These are phyloP conservation scores for Balaenoptera acutorostrata DNA, from an alignment of 2,113 vertebrate species.

Conservation along the genomic window DNA sequence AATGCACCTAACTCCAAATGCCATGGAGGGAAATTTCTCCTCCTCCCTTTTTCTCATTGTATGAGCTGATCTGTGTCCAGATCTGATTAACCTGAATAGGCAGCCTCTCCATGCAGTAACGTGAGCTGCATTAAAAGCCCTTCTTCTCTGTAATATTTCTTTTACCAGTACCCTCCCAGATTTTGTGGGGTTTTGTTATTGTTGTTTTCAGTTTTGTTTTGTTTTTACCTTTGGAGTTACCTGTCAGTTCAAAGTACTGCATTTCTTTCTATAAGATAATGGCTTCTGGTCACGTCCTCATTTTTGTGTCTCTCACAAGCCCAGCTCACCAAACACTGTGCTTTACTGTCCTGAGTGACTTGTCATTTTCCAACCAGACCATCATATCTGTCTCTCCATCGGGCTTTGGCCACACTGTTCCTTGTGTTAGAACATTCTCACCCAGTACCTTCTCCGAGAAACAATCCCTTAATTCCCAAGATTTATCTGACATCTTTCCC, in stretches of 20 bases:
- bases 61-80: background rate
- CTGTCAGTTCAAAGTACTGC: background rate
- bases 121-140: background rate
- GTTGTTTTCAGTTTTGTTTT: background rate
- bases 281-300: background rate
- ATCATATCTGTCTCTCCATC: background rate
- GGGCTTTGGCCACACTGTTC: background rate
- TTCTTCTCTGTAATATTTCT: background rate
- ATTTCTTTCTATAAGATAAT: background rate
- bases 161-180: fast-evolving
- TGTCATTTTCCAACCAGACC: background rate
- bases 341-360: background rate
- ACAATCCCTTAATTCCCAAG: background rate
- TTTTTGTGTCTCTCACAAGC: background rate
- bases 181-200: background rate
- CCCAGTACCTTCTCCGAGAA: background rate
- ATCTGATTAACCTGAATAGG: background rate
- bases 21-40: background rate
- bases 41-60: background rate
- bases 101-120: background rate
- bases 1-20: background rate
- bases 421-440: background rate
- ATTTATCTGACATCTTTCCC: background rate
- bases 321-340: fast-evolving
- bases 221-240: background rate